These are phyloP conservation scores for Murina feae DNA, from an alignment of 2,113 vertebrate genomes.

Conservation along the genomic window DNA sequence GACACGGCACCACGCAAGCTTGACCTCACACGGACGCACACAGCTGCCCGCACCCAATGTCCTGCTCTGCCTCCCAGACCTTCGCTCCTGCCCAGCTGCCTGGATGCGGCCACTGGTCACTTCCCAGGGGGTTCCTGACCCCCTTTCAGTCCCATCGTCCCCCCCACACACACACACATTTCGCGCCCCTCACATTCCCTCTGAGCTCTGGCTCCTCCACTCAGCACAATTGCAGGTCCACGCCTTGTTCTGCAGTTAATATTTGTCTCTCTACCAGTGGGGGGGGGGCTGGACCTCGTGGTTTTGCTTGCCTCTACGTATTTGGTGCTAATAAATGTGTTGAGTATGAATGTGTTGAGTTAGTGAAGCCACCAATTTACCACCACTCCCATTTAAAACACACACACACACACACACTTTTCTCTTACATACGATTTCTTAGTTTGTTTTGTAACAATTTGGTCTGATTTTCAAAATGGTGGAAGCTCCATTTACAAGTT, in stretches of 20 bases:
- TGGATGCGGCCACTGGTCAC: neutral
- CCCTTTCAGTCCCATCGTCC: neutral
- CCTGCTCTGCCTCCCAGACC: neutral
- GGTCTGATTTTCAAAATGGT: neutral
- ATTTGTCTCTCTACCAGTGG: too few relatives aligned
- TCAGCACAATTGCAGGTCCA: neutral
- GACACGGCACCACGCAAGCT: neutral
- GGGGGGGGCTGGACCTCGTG: neutral
- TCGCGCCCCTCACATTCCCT: neutral
- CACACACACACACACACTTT: neutral
- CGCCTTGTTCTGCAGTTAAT: neutral
- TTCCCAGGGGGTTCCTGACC: neutral
- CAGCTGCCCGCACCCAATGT: too few relatives aligned
- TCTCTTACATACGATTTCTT: neutral
- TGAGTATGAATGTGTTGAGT: neutral
- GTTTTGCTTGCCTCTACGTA: neutral
- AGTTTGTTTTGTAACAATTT: neutral
- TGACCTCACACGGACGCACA: accelerated
- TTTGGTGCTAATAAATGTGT: neutral
- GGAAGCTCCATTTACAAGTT: neutral
- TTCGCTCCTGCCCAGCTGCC: neutral
- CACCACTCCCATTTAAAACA: neutral
- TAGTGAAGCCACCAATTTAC: neutral
- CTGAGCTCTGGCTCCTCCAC: neutral
- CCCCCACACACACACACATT: too few relatives aligned